phyloP scores from a whole-genome alignment of 2,113 vertebrate species.

The Puntigrus tetrazona region DNA sequence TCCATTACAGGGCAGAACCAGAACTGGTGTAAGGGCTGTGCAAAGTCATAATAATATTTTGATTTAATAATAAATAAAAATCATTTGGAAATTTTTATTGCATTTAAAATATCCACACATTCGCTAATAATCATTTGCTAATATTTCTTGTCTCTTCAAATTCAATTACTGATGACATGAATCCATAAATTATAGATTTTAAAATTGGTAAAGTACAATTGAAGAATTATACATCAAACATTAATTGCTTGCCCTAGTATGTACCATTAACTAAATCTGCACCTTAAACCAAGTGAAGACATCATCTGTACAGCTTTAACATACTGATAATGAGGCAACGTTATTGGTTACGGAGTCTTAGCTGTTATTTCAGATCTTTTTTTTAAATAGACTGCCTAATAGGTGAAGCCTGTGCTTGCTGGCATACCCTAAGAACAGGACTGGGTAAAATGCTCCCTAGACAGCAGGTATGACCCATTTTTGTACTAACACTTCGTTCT shows the following conservation, averaged over 20 bases:
- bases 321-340: background rate
- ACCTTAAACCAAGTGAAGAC: background rate
- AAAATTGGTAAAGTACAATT: no score
- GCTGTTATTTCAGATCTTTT: background rate
- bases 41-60: no score
- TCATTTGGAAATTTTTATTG: no score
- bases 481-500: background rate
- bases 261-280: background rate
- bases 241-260: background rate
- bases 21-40: background rate
- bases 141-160: no score
- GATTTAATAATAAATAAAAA: no score
- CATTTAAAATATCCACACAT: no score
- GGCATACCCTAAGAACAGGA: background rate
- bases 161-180: no score
- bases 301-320: background rate
- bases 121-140: no score
- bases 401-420: background rate
- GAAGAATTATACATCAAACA: background rate
- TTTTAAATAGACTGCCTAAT: background rate
- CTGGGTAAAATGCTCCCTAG: conserved; percentile 19
- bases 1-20: background rate
- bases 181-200: no score
- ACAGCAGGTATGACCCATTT: conserved; percentile 65
- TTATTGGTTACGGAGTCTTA: background rate